Base-by-base conservation (phyloP, 1,140 invertebrate genomes). In the Arion vulgaris region DNA sequence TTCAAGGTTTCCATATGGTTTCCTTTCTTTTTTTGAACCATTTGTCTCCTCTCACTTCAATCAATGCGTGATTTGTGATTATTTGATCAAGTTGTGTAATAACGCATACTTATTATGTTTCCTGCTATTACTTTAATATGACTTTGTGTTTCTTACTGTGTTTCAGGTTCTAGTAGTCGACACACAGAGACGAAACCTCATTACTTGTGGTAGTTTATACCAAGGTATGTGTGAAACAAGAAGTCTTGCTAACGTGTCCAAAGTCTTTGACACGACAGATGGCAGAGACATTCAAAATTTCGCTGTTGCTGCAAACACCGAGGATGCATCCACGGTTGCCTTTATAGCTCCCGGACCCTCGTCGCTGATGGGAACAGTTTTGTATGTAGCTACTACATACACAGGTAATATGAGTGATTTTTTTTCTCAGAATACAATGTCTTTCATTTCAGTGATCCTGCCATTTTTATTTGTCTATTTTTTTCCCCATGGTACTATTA, bases 221-320 rank as follows among this genome's bases (percentile, higher is more conserved):
- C 94, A 94, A 88, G 98, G 98, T 26, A 95, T 96, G 85, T 99
- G 98, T 91, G 95, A 96, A 7, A 96, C 97, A 36, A 94, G 97
- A 51, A 96, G 96, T 91, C 92, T 98, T 71, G 95, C 96, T 90
- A 98, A 98, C 93, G 97, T 98, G 84, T 95, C 96, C 41, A 95
- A 96, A 89, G 94, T 96, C 49, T 94, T 95, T 66, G 94, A 95
- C 84, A 95, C 95, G 88, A 95, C 97, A 7, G 96, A 96, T 87
- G 94, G 97, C 75, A 95, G 95, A 68, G 97, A 98, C 90, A 73
- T 85, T 23, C 83, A 82, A 17, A 81, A 87, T 73, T 84, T 79
- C 32, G 95, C 97, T 9, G 97, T 99, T 11, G 97, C 98, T 13
- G 97, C 98, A 0, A 99, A 99, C 91, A 97, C 98, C 93, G 96